Conservation (phyloP, 1,140 invertebrate species). For the Melitaea cinxia region DNA sequence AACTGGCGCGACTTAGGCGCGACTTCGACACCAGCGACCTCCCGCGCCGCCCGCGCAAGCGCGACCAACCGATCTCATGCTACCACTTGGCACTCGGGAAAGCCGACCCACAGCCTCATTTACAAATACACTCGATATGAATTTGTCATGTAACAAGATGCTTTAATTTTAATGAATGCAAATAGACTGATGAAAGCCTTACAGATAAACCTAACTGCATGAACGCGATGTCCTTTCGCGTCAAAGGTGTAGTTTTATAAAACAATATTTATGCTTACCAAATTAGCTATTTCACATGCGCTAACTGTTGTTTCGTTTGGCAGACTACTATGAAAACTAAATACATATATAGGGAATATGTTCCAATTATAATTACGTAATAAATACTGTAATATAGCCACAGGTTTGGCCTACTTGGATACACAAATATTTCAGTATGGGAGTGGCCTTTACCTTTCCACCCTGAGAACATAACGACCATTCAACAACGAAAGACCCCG, state of each 20-base stretch:
- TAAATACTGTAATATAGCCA: constrained; percentile 29
- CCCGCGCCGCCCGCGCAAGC: constrained; percentile 53
- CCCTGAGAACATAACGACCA: constrained; percentile 30
- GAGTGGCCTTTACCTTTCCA: constrained; percentile 58
- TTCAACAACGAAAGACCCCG: constrained; percentile 19
- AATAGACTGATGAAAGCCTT: constrained; percentile 30
- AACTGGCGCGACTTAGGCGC: constrained; percentile 54
- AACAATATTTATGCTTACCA: too few relatives aligned
- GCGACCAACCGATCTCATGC: constrained; percentile 48
- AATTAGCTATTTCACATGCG: too few relatives aligned
- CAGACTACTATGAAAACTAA: too few relatives aligned
- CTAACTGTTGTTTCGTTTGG: too few relatives aligned
- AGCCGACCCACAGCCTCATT: constrained; percentile 57
- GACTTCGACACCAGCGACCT: constrained; percentile 56
- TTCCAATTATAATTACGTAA: background rate
- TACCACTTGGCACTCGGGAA: constrained; percentile 50
- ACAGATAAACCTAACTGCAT: constrained; percentile 14
- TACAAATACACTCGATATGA: constrained; percentile 37
- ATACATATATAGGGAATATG: too few relatives aligned
- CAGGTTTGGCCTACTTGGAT: constrained; percentile 61
- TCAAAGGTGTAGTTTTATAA: background rate
- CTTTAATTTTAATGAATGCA: constrained; percentile 39
- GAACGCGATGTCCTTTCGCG: background rate
- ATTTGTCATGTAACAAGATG: constrained; percentile 35
- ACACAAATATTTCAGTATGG: constrained; percentile 62